phyloP scores from a whole-genome alignment of 2,113 vertebrate species.

The Sclerurus mexicanus region DNA sequence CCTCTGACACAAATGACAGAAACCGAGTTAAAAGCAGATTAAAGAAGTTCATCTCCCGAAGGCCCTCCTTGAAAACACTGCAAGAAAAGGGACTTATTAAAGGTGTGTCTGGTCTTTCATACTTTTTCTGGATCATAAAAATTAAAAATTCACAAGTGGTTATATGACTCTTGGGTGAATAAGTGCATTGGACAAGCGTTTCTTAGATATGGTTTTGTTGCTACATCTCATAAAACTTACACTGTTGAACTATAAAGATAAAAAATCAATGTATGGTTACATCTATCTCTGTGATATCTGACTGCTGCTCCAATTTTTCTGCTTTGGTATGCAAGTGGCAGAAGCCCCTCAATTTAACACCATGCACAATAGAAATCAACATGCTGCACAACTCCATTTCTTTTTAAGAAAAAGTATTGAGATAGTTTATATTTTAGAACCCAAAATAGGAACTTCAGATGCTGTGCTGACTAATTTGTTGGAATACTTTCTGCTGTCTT shows the following conservation, averaged over 20 bases:
- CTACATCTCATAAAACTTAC: neutral
- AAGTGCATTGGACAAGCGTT: neutral
- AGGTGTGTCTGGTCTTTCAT: conserved; percentile 71
- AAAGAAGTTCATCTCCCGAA: conserved; percentile 89
- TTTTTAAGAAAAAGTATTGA: neutral
- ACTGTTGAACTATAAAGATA: neutral
- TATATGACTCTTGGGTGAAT: neutral
- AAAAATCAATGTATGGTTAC: neutral
- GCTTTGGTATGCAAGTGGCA: neutral
- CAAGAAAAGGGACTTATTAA: conserved; percentile 91
- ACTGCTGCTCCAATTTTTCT: neutral
- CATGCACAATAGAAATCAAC: neutral
- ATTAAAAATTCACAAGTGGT: neutral
- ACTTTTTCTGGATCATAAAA: neutral
- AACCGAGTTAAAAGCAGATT: conserved; percentile 86
- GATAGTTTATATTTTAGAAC: neutral
- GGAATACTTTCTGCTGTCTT: neutral
- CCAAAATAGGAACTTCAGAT: neutral
- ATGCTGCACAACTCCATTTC: neutral
- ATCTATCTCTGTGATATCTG: neutral
- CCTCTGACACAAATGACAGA: conserved; percentile 85
- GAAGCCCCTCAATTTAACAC: neutral
- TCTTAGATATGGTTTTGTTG: neutral
- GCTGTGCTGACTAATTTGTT: neutral
- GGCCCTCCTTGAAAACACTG: conserved; percentile 87